phyloP scores from a whole-genome alignment of 2,113 vertebrate species.

The Thunnus thynnus region DNA sequence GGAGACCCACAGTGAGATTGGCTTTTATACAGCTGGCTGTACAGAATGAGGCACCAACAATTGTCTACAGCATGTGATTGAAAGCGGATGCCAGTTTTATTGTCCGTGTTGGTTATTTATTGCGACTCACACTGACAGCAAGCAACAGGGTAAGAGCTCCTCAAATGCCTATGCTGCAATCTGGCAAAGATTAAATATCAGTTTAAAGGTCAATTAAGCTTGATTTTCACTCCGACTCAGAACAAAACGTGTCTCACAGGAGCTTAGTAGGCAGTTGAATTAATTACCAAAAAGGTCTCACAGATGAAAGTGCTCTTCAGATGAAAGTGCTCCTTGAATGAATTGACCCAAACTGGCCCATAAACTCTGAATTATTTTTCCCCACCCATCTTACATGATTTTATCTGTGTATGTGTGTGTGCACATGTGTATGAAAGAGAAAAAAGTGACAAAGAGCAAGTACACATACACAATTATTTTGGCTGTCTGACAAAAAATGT shows the following conservation, averaged over 20 bases:
- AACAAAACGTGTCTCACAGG: constrained; percentile 65
- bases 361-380: constrained; percentile 10
- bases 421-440: no score
- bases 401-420: no score
- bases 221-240: constrained; percentile 62
- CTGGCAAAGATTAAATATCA: constrained; percentile 79
- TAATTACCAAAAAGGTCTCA: constrained; percentile 72
- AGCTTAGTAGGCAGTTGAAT: constrained; percentile 60
- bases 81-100: constrained; percentile 19
- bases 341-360: constrained; percentile 48
- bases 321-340: constrained; percentile 48
- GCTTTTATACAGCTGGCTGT: constrained; percentile 36
- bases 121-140: constrained; percentile 48
- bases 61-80: constrained; percentile 4
- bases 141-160: constrained; percentile 53
- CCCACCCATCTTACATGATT: no score
- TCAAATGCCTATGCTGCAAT: constrained; percentile 48
- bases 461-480: no score
- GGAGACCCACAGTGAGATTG: constrained; percentile 19
- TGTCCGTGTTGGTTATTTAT: constrained; percentile 59
- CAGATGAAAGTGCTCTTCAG: constrained; percentile 58
- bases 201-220: constrained; percentile 79
- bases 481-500: no score
- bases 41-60: neutral
- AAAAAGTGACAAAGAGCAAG: no score